Evolutionary conservation across 2,797 vertebrate genomes (phyloP).

Genomic region (Sebastolobus altivelis): DNA sequence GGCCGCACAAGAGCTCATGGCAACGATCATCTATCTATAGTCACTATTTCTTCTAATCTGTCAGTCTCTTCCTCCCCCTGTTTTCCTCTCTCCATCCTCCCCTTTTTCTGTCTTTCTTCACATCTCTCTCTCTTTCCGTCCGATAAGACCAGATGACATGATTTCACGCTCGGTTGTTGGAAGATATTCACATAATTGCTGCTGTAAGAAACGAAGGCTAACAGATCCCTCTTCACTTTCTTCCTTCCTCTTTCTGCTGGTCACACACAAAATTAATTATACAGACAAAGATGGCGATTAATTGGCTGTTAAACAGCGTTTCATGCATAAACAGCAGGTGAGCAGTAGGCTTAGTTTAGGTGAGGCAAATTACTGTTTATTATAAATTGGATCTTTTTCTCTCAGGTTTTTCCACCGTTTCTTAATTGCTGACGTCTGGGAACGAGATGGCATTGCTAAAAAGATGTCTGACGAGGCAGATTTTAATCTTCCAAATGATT

Average conservation of each 20-base stretch:
- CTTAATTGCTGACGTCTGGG: not conserved
- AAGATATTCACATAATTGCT: slow-evolving; percentile 45
- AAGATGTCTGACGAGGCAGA: not conserved
- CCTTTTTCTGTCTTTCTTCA: not conserved
- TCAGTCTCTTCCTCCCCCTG: not conserved
- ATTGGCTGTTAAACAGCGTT: slow-evolving; percentile 4
- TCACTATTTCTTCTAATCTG: not conserved
- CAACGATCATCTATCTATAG: not conserved
- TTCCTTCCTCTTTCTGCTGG: not conserved
- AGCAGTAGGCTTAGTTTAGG: not conserved
- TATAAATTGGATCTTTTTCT: not conserved
- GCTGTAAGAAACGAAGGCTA: slow-evolving; percentile 27
- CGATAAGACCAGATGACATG: slow-evolving; percentile 25
- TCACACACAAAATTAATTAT: slow-evolving; percentile 30
- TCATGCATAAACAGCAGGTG: slow-evolving; percentile 5
- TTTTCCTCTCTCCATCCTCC: not conserved
- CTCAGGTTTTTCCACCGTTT: not conserved
- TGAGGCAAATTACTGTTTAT: not conserved
- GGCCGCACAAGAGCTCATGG: slow-evolving; percentile 2
- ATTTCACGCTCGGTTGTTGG: slow-evolving; percentile 48
- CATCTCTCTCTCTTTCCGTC: not conserved
- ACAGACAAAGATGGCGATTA: slow-evolving; percentile 11
- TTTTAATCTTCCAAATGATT: not conserved
- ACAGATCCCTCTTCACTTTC: slow-evolving; percentile 29
- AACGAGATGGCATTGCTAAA: not conserved